Percentiles rank a stretch among this genome's conserved stretches.
Conservation (phyloP, 2,888 invertebrate species). For the Tanaodytes sp. region DNA sequence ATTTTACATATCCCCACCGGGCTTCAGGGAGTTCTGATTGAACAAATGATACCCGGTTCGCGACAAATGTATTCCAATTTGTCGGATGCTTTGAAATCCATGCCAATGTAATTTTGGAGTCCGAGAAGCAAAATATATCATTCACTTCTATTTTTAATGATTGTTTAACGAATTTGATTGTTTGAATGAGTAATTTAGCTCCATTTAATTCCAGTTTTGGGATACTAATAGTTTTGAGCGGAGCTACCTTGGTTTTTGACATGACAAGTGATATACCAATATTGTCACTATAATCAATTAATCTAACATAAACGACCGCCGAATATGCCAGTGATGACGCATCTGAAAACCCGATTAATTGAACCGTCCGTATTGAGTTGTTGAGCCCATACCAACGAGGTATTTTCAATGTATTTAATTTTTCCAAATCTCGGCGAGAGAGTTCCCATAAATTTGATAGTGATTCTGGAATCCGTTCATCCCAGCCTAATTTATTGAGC, state of each 20-base stretch:
- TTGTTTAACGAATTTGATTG: neutral
- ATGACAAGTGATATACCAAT: neutral
- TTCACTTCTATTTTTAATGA: neutral
- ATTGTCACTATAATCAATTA: neutral
- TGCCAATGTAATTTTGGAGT: neutral
- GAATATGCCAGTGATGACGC: conserved; percentile 1
- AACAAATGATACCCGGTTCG: too few species aligned
- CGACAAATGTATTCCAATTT: conserved; percentile 3
- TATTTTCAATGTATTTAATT: neutral
- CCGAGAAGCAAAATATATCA: neutral
- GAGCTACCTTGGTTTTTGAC: conserved; percentile 12
- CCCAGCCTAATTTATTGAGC: neutral
- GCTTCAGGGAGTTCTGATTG: neutral
- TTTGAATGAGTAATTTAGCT: neutral
- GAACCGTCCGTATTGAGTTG: neutral
- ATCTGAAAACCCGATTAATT: conserved; percentile 14
- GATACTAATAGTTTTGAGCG: neutral
- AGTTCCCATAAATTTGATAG: neutral
- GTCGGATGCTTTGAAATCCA: neutral
- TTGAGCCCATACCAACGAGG: neutral
- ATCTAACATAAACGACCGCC: neutral
- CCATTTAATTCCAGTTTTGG: conserved; percentile 3
- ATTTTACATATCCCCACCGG: neutral
- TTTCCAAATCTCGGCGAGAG: neutral
- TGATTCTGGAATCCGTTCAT: neutral